Conservation (phyloP, 2,888 invertebrate genomes). For the Azorinus chamasolen region DNA sequence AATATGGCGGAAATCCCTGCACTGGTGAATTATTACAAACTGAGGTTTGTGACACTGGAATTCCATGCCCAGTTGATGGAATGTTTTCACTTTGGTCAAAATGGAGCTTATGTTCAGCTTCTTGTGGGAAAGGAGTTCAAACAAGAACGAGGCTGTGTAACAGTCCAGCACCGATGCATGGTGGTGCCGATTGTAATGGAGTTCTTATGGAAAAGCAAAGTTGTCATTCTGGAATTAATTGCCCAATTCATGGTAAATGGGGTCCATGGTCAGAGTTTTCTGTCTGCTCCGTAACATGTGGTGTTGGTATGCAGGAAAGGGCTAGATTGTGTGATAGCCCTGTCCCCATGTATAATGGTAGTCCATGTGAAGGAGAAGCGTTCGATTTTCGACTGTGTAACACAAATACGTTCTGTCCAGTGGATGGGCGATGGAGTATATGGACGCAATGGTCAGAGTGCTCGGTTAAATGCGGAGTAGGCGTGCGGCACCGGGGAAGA, state of each 20-base stretch:
- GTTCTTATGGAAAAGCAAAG: constrained; percentile 12
- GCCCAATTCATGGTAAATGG: constrained; percentile 58
- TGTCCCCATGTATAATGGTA: constrained; percentile 48
- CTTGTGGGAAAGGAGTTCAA: constrained; percentile 46
- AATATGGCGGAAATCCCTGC: constrained; percentile 51
- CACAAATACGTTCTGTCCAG: constrained; percentile 35
- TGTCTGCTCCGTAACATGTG: constrained; percentile 50
- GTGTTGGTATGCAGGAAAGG: constrained; percentile 35
- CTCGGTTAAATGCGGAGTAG: constrained; percentile 45
- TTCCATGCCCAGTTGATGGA: constrained; percentile 50
- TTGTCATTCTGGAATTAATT: constrained; percentile 44
- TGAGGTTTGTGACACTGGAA: constrained; percentile 33
- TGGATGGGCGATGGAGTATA: constrained; percentile 51
- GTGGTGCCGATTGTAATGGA: constrained; percentile 54
- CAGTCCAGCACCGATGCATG: constrained; percentile 51
- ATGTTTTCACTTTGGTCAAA: constrained; percentile 40
- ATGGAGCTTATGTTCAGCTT: constrained; percentile 39
- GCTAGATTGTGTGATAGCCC: constrained; percentile 53
- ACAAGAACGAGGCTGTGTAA: constrained; percentile 42
- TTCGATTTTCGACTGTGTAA: constrained; percentile 31
- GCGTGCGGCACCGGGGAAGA: constrained; percentile 28
- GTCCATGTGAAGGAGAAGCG: constrained; percentile 28
- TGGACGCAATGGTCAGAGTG: constrained; percentile 56
- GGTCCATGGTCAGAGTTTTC: constrained; percentile 40
- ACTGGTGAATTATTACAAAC: constrained; percentile 28